Base-by-base conservation (phyloP, 1,140 invertebrate genomes). In the Limonius californicus region DNA sequence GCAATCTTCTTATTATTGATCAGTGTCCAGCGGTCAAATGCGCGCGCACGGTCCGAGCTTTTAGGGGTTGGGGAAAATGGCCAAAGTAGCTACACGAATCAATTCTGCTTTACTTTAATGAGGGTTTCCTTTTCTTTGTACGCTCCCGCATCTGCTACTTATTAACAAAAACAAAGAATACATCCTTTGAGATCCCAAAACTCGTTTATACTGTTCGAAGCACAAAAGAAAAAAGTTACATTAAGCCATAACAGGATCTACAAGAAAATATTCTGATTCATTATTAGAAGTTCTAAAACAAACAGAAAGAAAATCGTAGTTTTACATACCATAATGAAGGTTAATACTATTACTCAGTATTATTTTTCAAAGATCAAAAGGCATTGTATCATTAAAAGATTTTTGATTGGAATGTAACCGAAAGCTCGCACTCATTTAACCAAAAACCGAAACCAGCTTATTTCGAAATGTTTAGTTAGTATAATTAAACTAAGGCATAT, bases 1-100 rank as follows among this genome's bases (percentile, higher is more conserved):
- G 70, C 73, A 73, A 74, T 74, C 73, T 74, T 74, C 73, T 74
- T 74, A 74, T 73, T 74, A 74, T 74, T 74, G 73, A 74, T 74
- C 73, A 74, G 70, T 74, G 73, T 75, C 72, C 72, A 72, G 67
- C 66, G 72, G 73, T 75, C 73, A 75, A 56, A 67, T 66, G 62
- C 65, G 68, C 70, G 68, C 70, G 65, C 67, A 68, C 32, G 59
- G 62, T 62, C 65, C 62, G 57, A 55, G 53, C 45, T 18, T 50
- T 50, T 23, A 55, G 63, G 59, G 55, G 60, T 54, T 61, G 45
- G 45, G 45, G 45, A 50, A 21, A 50, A 50, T 50, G 61, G 63
- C 62, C 64, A 62, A 71, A 65, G 66, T 70, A 68, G 69, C 68
- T 72, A 66, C 58, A 59, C 64, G 66, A 72, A 72, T 72, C 71